These are phyloP conservation scores for Halocynthia roretzi DNA, from an alignment of 23 tunicate species.

Conservation along the genomic window DNA sequence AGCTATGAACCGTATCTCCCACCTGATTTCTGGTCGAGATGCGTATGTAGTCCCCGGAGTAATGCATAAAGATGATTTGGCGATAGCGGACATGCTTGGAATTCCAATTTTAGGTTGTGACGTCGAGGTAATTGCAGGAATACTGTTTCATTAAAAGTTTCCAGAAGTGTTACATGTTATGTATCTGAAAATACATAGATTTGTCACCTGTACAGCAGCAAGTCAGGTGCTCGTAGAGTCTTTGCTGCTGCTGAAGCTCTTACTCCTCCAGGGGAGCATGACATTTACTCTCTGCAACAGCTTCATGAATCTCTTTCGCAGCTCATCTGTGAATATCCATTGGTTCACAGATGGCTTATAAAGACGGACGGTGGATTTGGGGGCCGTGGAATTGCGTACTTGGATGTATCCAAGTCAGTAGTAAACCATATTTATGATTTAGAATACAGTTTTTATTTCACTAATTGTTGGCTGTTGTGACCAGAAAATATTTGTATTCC, in stretches of 20 bases:
- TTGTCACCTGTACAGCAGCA: conserved; percentile 89
- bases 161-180: too few species aligned
- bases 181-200: conserved; percentile 15
- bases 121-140: conserved; percentile 37
- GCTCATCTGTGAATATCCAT: conserved; percentile 68
- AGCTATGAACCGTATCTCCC: conserved; percentile 54
- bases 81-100: conserved; percentile 81
- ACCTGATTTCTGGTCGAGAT: conserved; percentile 60
- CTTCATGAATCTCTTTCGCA: conserved; percentile 80
- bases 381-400: conserved; percentile 79
- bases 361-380: conserved; percentile 73
- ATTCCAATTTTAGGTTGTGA: conserved; percentile 85
- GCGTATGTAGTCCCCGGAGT: conserved; percentile 71
- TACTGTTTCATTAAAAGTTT: too few species aligned
- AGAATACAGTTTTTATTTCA: too few species aligned
- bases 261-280: conserved; percentile 93
- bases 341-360: conserved; percentile 62
- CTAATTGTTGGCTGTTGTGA: too few species aligned
- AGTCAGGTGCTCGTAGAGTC: conserved; percentile 77
- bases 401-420: conserved; percentile 69
- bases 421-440: neutral
- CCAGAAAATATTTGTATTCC: conserved; percentile 7
- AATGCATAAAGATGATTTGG: conserved; percentile 63
- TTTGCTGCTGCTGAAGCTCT: conserved; percentile 75
- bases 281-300: conserved; percentile 78